Percentiles rank a stretch among this genome's conserved stretches.
phyloP scores from a whole-genome alignment of 1,140 invertebrate genomes.

The Rhopalosiphum maidis region DNA sequence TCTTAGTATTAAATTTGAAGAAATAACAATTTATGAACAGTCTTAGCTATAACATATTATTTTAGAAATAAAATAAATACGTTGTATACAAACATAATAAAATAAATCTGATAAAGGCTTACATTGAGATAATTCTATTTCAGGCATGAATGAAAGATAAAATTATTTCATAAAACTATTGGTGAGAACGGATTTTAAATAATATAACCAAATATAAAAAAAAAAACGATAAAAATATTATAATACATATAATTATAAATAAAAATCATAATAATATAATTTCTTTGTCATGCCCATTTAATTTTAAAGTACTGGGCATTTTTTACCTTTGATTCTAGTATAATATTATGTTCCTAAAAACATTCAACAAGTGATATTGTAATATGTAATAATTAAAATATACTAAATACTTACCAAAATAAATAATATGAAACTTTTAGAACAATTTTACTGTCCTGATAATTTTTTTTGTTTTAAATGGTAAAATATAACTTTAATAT shows the following conservation, averaged over 20 bases:
- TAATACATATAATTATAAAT: too few relatives aligned
- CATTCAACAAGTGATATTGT: background rate
- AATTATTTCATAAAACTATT: background rate
- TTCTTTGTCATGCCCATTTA: background rate
- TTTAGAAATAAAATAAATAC: background rate
- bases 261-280: too few relatives aligned
- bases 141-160: background rate
- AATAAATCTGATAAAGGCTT: background rate
- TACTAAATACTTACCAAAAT: background rate
- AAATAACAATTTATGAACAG: background rate
- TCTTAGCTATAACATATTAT: background rate
- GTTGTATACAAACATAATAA: background rate
- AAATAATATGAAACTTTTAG: background rate
- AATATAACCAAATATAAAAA: too few relatives aligned
- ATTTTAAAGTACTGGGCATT: background rate
- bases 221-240: too few relatives aligned
- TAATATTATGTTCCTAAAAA: background rate
- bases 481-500: background rate
- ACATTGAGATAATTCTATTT: background rate
- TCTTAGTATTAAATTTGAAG: background rate
- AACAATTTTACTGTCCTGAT: background rate
- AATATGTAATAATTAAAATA: too few relatives aligned
- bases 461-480: background rate
- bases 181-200: background rate
- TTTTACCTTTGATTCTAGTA: background rate